Evolutionary conservation across 1,140 invertebrate species (phyloP), one percentile per base, ranked within the genome.

Genomic region (Hypothenemus hampei): DNA sequence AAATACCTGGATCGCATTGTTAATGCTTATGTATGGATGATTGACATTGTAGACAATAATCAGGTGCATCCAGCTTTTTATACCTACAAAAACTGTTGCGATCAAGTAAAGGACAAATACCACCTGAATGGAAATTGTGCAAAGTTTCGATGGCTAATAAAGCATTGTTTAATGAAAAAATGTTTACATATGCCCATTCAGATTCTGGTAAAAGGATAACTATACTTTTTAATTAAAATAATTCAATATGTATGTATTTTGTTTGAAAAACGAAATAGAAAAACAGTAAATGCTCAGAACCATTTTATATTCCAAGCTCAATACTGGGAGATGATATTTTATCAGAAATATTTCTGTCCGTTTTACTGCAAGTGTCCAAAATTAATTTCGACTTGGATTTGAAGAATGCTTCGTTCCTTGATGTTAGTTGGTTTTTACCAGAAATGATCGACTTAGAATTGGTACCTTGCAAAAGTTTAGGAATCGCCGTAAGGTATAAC

Each of bases 341-440:
- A 16, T 69, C 73, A 1, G 75, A 81, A 68, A 81, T 82, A 61
- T 72, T 81, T 41, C 50, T 80, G 37, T 81, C 80, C 0, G 76
- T 80, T 23, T 65, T 82, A 19, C 58, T 75, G 46, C 77, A 80
- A 70, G 73, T 75, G 36, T 72, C 72, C 41, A 75, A 73, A 59
- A 65, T 82, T 24, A 69, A 69, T 43, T 82, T 82, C 61, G 70
- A 73, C 41, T 60, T 82, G 33, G 72, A 80, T 62, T 57, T 78
- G 29, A 72, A 67, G 48, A 81, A 79, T 61, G 59, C 72, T 15
- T 69, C 72, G 46, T 81, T 82, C 60, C 54, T 82, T 20, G 78
- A 82, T 61, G 68, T 75, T 24, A 75, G 77, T 3, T 82, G 79
- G 80, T 63, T 67, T 20, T 54, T 81, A n/a, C 75, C 78, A 24